phyloP scores from a whole-genome alignment of 2,888 invertebrate genomes.

The Arctia plantaginis region DNA sequence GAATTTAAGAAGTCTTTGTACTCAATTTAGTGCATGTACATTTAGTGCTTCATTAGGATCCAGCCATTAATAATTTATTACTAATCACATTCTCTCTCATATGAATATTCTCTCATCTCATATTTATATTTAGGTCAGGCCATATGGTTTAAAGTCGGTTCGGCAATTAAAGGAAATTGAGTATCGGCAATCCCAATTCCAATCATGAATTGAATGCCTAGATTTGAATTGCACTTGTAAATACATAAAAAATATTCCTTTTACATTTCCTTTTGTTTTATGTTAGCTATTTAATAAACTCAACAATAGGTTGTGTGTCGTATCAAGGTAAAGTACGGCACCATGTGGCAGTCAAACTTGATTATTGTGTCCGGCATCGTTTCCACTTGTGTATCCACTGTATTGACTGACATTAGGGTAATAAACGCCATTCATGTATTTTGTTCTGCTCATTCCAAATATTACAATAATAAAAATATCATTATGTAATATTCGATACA shows the following conservation, averaged over 20 bases:
- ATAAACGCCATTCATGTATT: not conserved
- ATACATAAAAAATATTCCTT: not conserved
- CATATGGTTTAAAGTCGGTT: not conserved
- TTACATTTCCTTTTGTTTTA: not conserved
- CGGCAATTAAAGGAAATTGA: slow-evolving; percentile 8
- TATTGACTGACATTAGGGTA: not conserved
- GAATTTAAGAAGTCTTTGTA: too few relatives aligned
- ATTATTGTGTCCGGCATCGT: not conserved
- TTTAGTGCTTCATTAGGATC: not conserved
- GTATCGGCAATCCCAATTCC: not conserved
- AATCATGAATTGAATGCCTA: not conserved
- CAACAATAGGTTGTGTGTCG: not conserved
- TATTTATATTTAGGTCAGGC: not conserved
- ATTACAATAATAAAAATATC: not conserved
- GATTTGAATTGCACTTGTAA: not conserved
- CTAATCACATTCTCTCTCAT: not conserved
- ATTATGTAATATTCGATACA: not conserved
- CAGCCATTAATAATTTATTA: not conserved
- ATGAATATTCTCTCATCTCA: not conserved
- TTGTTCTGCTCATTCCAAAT: not conserved
- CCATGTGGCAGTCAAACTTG: not conserved
- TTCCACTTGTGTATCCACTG: not conserved
- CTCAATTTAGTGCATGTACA: too few relatives aligned
- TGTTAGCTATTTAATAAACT: not conserved
- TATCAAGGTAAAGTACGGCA: not conserved